Base-by-base conservation (phyloP, 2,113 vertebrate species). In the Salvelinus namaycush region DNA sequence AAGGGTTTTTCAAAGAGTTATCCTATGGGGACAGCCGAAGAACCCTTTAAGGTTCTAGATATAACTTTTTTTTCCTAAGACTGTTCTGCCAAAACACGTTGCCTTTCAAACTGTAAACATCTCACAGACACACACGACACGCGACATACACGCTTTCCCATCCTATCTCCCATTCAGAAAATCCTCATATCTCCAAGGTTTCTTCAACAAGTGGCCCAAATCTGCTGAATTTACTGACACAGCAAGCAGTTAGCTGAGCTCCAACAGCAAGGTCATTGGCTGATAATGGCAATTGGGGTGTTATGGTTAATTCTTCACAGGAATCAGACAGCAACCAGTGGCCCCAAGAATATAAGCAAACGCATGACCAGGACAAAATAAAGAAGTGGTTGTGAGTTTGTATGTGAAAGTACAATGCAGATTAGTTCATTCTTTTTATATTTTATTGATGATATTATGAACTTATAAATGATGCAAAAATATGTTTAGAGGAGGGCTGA, bases 261-360 rank as follows among this genome's bases (percentile, higher is more conserved):
- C 65, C 12, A 22, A 62, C 64, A 51, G 31, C 51, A 76, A 77
- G 75, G 80, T 76, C 70, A 73, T 54, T 54, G 65, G 60, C 70
- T 73, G 49, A 69, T 74, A 74, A 5, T 57, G 54, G 54, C 54
- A 14, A 20, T 62, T 11, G 22, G 20, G 24, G 20, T 20, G 67
- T 7, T 2, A 20, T 34, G 31, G 67, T 34, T 16, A 29, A 62
- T 62, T 62, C 59, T 24, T 62, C n/a, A 62, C 7, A 39, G 14
- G 27, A 26, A 24, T 27, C 24, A 24, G 51, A 18, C 9, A 27
- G 64, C 18, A 14, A 11, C 8, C 22, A 66, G 13, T 7, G 64
- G 11, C 14, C 18, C 26, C n/a, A 24, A 12, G 11, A 22, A 12
- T 3, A 39, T 14, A 20, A 39, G 54, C 16, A 57, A 7, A 57